These are phyloP conservation scores for Odocoileus virginianus DNA, from an alignment of 2,113 vertebrate species.

Conservation along the genomic window DNA sequence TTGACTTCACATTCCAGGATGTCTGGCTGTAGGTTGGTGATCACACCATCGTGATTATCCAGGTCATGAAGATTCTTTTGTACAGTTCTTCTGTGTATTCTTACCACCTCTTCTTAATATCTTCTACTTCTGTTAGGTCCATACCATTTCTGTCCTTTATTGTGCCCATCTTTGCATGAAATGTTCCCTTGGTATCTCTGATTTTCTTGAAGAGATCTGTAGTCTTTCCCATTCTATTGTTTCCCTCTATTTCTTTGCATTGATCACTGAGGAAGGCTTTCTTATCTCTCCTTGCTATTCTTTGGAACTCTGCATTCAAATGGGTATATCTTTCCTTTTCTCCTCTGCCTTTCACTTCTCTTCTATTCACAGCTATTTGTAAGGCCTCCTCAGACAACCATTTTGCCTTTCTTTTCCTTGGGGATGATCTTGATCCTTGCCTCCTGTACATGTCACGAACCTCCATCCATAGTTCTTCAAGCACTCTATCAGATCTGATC, in stretches of 20 bases:
- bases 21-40: neutral
- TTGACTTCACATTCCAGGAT: neutral
- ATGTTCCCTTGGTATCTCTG: neutral
- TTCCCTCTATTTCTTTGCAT: neutral
- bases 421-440: neutral
- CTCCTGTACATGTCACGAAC: neutral
- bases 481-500: neutral
- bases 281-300: neutral
- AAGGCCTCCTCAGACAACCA: neutral
- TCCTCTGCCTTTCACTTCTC: neutral
- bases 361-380: neutral
- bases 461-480: neutral
- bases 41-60: neutral
- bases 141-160: neutral
- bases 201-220: neutral
- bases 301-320: neutral
- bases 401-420: neutral
- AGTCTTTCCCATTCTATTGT: neutral
- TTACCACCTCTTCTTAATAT: neutral
- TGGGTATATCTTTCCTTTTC: neutral
- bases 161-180: neutral
- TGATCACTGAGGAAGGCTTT: neutral
- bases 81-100: neutral
- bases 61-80: neutral
- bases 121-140: neutral